phyloP scores from a whole-genome alignment of 1,140 invertebrate genomes.

The Carposina sasakii region DNA sequence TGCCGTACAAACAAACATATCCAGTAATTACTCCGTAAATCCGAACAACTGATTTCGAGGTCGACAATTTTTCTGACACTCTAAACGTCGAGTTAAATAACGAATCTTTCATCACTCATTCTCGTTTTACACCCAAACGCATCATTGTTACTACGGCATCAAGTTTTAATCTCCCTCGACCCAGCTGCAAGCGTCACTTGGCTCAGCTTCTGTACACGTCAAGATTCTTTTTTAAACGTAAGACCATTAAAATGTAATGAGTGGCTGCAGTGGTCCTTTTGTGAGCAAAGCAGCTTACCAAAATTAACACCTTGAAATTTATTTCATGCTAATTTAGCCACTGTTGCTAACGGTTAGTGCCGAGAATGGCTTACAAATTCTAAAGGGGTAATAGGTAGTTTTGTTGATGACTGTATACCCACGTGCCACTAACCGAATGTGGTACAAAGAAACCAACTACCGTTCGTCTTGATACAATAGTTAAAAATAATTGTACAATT shows the following conservation, averaged over 20 bases:
- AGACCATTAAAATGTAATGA: conserved; percentile 69
- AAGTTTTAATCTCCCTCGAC: conserved; percentile 2
- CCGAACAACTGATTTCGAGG: conserved; percentile 55
- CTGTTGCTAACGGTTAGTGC: no score
- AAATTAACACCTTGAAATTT: no score
- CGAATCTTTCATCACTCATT: conserved; percentile 47
- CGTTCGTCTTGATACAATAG: conserved; percentile 60
- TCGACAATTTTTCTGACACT: conserved; percentile 63
- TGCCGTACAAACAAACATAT: conserved; percentile 29
- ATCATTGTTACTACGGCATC: neutral
- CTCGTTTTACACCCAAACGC: neutral
- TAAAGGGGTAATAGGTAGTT: no score
- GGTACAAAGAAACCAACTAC: conserved; percentile 61
- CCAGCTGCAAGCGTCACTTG: conserved; percentile 9
- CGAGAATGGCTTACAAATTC: no score
- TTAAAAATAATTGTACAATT: conserved; percentile 68
- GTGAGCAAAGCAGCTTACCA: no score
- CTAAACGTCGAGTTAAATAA: conserved; percentile 65
- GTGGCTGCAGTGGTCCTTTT: conserved; percentile 59
- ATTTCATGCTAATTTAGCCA: no score
- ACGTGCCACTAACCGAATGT: conserved; percentile 57
- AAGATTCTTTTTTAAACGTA: conserved; percentile 52
- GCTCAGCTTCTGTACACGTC: conserved; percentile 35
- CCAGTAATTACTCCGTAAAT: conserved; percentile 59
- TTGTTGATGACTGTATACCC: no score